Conservation (phyloP, 64 coral and sea anemone species). For the Montipora foliosa region DNA sequence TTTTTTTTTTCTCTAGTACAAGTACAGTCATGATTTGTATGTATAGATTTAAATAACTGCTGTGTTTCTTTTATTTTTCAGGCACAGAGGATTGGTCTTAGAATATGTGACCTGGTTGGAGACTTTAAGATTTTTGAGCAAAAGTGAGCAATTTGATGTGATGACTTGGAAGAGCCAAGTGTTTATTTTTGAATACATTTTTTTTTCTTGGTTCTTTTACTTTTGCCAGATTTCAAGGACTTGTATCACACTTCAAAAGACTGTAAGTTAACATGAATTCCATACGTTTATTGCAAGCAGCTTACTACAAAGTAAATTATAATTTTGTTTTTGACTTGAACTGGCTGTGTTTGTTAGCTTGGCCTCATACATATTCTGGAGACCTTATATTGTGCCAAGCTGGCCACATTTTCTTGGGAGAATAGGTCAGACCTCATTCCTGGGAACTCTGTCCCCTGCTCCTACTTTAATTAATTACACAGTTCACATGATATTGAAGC, state of each 20-base stretch:
- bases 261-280: constrained; percentile 61
- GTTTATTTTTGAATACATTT: no score
- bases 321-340: no score
- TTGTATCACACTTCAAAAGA: constrained; percentile 78
- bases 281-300: not conserved
- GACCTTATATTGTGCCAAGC: no score
- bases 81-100: constrained; percentile 90
- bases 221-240: constrained; percentile 72
- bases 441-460: no score
- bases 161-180: no score
- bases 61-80: constrained; percentile 6
- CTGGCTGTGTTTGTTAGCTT: no score
- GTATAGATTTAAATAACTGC: not conserved
- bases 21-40: no score
- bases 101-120: constrained; percentile 93
- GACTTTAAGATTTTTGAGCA: constrained; percentile 86
- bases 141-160: constrained; percentile 57
- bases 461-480: not conserved
- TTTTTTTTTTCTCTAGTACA: no score
- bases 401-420: no score
- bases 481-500: no score
- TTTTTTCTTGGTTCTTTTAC: not conserved
- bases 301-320: not conserved
- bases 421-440: no score
- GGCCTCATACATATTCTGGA: no score